Evolutionary conservation across 2,797 vertebrate genomes (phyloP).

Genomic region (Dromococcyx pavoninus): DNA sequence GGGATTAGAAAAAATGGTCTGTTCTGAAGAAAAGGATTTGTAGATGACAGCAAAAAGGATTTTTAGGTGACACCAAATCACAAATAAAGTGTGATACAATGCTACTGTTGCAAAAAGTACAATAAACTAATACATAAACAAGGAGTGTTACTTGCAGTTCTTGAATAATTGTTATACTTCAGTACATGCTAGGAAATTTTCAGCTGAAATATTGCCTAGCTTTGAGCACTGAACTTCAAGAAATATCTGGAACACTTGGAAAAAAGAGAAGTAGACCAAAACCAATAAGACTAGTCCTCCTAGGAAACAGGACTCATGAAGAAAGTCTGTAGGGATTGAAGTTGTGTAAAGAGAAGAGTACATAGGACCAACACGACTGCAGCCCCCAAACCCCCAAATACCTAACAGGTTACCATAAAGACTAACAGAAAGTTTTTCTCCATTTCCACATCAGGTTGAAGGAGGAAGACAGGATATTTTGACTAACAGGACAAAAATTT

Average conservation of each 20-base stretch:
- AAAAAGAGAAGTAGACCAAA: neutral
- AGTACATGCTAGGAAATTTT: neutral
- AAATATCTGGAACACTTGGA: neutral
- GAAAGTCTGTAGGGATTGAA: neutral
- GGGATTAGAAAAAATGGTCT: neutral
- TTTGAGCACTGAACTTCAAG: neutral
- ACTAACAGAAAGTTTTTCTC: neutral
- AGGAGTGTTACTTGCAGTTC: neutral
- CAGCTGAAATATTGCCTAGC: neutral
- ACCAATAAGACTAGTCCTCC: neutral
- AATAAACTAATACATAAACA: neutral
- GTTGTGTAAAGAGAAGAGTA: neutral
- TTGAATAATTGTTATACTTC: neutral
- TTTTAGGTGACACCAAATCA: neutral
- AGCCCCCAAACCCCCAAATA: neutral
- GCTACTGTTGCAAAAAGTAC: neutral
- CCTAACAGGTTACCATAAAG: neutral
- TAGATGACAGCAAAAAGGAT: neutral
- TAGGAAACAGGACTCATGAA: neutral
- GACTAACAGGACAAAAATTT: conserved; percentile 8
- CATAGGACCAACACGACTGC: neutral
- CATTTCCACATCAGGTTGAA: neutral
- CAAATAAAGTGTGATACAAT: neutral
- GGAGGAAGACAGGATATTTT: neutral
- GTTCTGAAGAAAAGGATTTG: neutral